Conservation (phyloP, 2,888 invertebrate species). For the Abrostola tripartita region DNA sequence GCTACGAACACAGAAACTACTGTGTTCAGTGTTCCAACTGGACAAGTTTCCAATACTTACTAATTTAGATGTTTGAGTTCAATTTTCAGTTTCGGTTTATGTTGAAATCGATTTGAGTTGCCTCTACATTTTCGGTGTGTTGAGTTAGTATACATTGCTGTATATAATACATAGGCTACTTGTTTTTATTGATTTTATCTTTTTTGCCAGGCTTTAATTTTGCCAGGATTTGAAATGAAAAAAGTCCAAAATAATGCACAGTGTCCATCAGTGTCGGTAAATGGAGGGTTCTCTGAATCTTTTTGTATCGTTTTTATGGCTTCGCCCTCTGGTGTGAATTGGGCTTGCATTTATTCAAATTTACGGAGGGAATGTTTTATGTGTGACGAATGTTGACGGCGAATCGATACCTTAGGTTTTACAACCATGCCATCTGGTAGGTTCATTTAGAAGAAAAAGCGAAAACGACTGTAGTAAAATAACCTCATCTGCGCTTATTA, state of each 20-base stretch:
- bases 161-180: no score
- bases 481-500: constrained; percentile 6
- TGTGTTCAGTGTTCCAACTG: constrained; percentile 58
- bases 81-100: constrained; percentile 21
- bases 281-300: constrained; percentile 44
- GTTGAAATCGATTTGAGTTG: constrained; percentile 16
- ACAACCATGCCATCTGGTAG: constrained; percentile 43
- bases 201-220: neutral
- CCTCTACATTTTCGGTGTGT: constrained; percentile 1
- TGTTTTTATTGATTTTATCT: no score
- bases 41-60: constrained; percentile 64
- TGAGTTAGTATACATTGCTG: neutral
- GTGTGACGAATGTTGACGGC: constrained; percentile 31
- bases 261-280: constrained; percentile 20
- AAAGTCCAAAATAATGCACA: constrained; percentile 5
- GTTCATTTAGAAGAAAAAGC: constrained; percentile 30
- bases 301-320: constrained; percentile 74
- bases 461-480: constrained; percentile 13
- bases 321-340: constrained; percentile 68
- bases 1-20: constrained; percentile 68
- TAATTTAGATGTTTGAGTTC: constrained; percentile 58
- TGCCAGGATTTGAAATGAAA: constrained; percentile 1
- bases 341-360: constrained; percentile 52
- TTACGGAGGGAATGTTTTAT: constrained; percentile 44
- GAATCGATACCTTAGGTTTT: constrained; percentile 41